phyloP scores from a whole-genome alignment of 1,140 invertebrate species.

The Drepana arcuata region DNA sequence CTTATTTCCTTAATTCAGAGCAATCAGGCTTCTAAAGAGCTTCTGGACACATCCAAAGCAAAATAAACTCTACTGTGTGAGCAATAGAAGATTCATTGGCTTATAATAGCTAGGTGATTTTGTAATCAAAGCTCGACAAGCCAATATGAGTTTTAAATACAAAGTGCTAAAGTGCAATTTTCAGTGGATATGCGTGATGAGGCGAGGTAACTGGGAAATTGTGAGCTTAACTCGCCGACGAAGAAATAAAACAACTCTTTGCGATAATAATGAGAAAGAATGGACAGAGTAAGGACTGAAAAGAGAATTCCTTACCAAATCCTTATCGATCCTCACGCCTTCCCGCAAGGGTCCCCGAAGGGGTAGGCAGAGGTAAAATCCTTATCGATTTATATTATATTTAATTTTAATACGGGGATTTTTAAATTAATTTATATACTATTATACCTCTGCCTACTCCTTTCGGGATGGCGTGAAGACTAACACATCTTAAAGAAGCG shows the following conservation, averaged over 20 bases:
- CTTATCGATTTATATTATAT: too few relatives aligned
- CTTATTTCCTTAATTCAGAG: conserved; percentile 64
- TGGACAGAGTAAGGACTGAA: conserved; percentile 24
- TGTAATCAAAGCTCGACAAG: conserved; percentile 9
- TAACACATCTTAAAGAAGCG: too few relatives aligned
- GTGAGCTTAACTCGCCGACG: conserved; percentile 60
- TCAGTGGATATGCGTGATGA: conserved; percentile 19
- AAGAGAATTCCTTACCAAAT: too few relatives aligned
- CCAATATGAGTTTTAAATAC: conserved; percentile 20
- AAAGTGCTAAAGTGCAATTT: conserved; percentile 24
- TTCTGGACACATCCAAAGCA: conserved; percentile 12
- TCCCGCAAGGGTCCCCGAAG: too few relatives aligned
- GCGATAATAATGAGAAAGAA: conserved; percentile 65
- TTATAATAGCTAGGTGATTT: conserved; percentile 21
- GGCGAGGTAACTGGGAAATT: conserved; percentile 62
- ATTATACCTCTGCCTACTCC: too few relatives aligned
- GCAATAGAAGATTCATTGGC: conserved; percentile 1
- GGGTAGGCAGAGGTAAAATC: too few relatives aligned
- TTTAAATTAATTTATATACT: too few relatives aligned
- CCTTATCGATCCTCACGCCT: too few relatives aligned
- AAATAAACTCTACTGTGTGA: conserved; percentile 13
- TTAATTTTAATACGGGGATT: too few relatives aligned
- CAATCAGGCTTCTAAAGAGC: conserved; percentile 49
- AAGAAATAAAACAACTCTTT: conserved; percentile 67
- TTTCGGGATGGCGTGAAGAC: too few relatives aligned